Evolutionary conservation across 2,113 vertebrate genomes (phyloP), one percentile per base, ranked within the genome.

Genomic region (Falco punctatus): DNA sequence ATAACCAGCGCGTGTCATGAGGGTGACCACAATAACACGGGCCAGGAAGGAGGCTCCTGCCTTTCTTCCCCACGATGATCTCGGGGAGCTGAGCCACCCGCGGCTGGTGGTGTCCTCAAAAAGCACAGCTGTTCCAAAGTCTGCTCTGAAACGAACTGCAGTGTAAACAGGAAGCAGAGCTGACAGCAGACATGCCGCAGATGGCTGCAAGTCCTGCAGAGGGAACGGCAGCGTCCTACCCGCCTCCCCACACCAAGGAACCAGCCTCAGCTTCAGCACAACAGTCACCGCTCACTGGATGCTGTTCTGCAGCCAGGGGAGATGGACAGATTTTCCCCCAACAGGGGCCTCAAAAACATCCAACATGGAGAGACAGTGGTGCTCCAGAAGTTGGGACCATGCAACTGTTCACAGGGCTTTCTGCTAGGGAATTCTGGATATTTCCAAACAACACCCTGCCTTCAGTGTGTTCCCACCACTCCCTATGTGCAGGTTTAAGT

Each of bases 201-300:
- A 69, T 28, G 75, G 59, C 61, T 69, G 59, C 64, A n/a, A 40
- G 42, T 9, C 30, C 82, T 26, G 33, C 62, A 35, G n/a, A 40
- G 59, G n/a, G 58, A 61, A 33, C 1, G 5, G 81, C 70, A 67
- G 73, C 0, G 8, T 75, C 67, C 88, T 16, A n/a, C 62, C 8
- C 5, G 30, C 51, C 64, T 66, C 67, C 59, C 59, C 17, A 11
- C 26, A 8, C 26, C 58, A 49, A 42, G 58, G 57, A 57, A 6
- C 48, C 66, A 55, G 40, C 62, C 6, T 24, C 48, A 11, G 3
- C 67, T n/a, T 6, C 62, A 48, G 61, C 61, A 38, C 26, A 1
- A 13, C 0, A 6, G n/a, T 10, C 57, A 32, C 30, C 0, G 0
- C 69, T 54, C 46, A 22, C 10, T 3, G 3, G 46, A 2, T 62